Evolutionary conservation across 2,888 invertebrate genomes (phyloP).

Genomic region (Torymus texanus): DNA sequence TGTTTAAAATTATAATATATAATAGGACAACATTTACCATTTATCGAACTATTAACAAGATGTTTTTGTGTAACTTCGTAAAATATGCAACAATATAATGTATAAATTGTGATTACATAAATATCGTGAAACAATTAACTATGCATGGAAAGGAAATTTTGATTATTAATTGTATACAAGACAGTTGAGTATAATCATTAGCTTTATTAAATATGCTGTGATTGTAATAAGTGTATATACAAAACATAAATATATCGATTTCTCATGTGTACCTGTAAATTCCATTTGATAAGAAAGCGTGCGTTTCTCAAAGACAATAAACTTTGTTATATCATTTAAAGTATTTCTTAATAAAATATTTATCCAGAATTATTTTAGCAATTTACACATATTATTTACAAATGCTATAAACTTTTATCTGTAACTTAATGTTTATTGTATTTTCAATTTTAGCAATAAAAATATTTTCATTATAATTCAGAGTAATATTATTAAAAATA

Average conservation of each 20-base stretch:
- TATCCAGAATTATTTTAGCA: constrained; percentile 8
- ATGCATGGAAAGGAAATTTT: constrained; percentile 29
- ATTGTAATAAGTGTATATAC: constrained; percentile 53
- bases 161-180: constrained; percentile 39
- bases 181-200: constrained; percentile 33
- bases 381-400: no score
- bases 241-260: constrained; percentile 47
- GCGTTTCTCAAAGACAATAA: constrained; percentile 16
- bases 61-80: constrained; percentile 13
- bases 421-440: no score
- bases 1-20: background rate
- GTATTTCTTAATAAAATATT: constrained; percentile 38
- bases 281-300: constrained; percentile 23
- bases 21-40: background rate
- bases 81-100: constrained; percentile 5
- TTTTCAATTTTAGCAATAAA: no score
- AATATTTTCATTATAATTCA: no score
- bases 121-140: constrained; percentile 23
- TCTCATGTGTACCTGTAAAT: constrained; percentile 28
- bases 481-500: no score
- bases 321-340: background rate
- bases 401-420: no score
- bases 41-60: constrained; percentile 3
- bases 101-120: constrained; percentile 13
- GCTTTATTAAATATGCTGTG: constrained; percentile 48